These are phyloP conservation scores for Chaetoderma sp. DNA, from an alignment of 2,888 invertebrate species.

Conservation along the genomic window DNA sequence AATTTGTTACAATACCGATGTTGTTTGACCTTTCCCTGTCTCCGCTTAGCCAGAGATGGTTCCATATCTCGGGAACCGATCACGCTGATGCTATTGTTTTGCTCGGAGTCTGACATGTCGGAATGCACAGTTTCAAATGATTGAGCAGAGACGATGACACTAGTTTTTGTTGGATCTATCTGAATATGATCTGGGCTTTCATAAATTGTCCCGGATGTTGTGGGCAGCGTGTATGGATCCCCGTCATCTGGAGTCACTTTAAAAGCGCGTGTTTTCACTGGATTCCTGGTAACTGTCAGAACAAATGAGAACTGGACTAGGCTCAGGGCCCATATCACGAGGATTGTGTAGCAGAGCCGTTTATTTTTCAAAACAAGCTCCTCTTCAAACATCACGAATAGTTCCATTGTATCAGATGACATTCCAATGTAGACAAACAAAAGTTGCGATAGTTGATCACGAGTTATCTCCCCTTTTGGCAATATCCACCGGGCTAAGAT, in stretches of 20 bases:
- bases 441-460: constrained; percentile 54
- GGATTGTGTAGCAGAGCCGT: constrained; percentile 72
- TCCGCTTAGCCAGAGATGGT: too few relatives aligned
- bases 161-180: too few relatives aligned
- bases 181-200: too few relatives aligned
- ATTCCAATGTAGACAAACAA: constrained; percentile 67
- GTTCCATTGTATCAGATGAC: constrained; percentile 57
- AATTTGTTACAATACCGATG: background rate
- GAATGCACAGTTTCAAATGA: too few relatives aligned
- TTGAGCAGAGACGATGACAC: too few relatives aligned
- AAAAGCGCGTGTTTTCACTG: constrained; percentile 37
- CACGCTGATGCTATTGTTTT: too few relatives aligned
- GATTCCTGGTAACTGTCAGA: constrained; percentile 45
- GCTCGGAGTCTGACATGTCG: too few relatives aligned
- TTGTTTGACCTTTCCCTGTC: too few relatives aligned
- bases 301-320: constrained; percentile 72
- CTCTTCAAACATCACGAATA: constrained; percentile 51
- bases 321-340: constrained; percentile 62
- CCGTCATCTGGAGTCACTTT: background rate
- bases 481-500: constrained; percentile 50
- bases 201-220: too few relatives aligned
- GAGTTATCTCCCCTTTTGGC: constrained; percentile 47
- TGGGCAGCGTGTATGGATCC: too few relatives aligned
- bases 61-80: too few relatives aligned
- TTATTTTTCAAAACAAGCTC: constrained; percentile 65